These are phyloP conservation scores for Protophormia terraenovae DNA, from an alignment of 2,888 invertebrate genomes.

Conservation along the genomic window DNA sequence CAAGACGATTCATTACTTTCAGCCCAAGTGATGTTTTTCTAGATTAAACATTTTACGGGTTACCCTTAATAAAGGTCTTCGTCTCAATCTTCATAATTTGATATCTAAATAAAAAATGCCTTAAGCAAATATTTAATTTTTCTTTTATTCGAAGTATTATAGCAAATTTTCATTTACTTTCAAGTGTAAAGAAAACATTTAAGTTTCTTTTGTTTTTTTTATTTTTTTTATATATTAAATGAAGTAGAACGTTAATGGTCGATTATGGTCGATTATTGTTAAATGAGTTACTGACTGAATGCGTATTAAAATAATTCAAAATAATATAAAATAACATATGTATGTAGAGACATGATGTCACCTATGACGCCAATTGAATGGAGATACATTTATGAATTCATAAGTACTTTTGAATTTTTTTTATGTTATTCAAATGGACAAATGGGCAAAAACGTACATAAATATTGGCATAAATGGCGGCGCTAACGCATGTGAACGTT, in stretches of 20 bases:
- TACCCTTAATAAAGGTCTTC: no score
- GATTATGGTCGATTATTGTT: conserved; percentile 4
- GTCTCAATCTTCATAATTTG: no score
- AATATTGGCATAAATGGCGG: not conserved
- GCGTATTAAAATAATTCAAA: conserved; percentile 1
- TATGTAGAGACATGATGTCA: conserved; percentile 50
- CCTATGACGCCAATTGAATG: conserved; percentile 41
- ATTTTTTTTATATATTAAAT: not conserved
- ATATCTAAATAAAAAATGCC: not conserved
- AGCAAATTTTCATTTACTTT: not conserved
- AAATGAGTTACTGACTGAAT: not conserved
- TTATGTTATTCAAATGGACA: not conserved
- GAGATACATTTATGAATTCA: conserved; percentile 28
- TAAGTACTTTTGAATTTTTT: conserved; percentile 16
- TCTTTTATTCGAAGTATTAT: no score
- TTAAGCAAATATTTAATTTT: not conserved
- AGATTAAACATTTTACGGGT: no score
- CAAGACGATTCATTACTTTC: no score
- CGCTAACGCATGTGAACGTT: not conserved
- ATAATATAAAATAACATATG: no score
- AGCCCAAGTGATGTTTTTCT: no score
- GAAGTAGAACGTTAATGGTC: conserved; percentile 9
- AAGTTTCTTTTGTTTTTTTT: not conserved
- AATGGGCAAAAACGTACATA: not conserved
- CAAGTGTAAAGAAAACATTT: conserved; percentile 9